Evolutionary conservation across 2,113 vertebrate genomes (phyloP), one percentile per base, ranked within the genome.

Genomic region (Dendropsophus ebraccatus): DNA sequence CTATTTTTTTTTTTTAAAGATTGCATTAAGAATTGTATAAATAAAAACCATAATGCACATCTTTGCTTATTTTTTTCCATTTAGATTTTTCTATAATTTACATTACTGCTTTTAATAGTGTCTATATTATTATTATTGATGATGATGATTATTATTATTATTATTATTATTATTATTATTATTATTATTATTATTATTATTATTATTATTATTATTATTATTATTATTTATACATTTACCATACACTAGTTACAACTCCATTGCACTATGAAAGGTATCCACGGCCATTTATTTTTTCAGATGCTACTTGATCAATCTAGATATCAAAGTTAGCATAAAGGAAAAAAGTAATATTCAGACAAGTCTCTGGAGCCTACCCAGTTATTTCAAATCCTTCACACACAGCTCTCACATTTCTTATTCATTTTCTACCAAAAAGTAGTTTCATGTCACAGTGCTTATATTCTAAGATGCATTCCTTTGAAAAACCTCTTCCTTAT

Each of bases 401-500:
- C 28, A 21, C 69, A 74, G 47, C 49, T 84, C 49, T 54, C 54
- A 49, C 58, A 85, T 78, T 79, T 85, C 62, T 56, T 79, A 79
- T 77, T 84, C 56, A 84, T 85, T 77, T 85, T 67, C 58, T n/a
- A 56, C 19, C 45, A 85, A 78, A 70, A 85, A 84, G 54, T 79
- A 54, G 60, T 78, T 78, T 79, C 84, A 79, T 85, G 84, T 79
- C 75, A 70, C 62, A 62, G 58, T 23, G 60, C 73, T 78, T 76
- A 62, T 65, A 49, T 21, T 70, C 49, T 85, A 70, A 85, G 62
- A 70, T 79, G 75, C 75, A 70, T 73, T 86, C 52, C 75, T 86
- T 86, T 86, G 75, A 79, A 80, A 79, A 65, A 49, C 65, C 14
- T 86, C 74, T 79, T 81, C 50, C 50, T 12, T n/a, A 72, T 86